Conservation (phyloP, 2,113 vertebrate genomes). For the Centrocercus urophasianus region DNA sequence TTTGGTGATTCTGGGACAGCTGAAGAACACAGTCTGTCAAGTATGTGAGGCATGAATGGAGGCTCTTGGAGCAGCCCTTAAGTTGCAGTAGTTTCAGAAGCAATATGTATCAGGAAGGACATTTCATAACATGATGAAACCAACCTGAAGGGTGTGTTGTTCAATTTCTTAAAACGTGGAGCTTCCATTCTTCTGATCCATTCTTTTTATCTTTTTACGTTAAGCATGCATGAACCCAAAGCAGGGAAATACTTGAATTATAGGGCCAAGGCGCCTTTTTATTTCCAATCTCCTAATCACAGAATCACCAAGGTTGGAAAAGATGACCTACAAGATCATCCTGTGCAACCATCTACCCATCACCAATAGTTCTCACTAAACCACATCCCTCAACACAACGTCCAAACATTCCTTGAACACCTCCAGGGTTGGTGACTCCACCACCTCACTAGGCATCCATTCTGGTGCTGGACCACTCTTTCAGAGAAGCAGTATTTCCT, state of each 20-base stretch:
- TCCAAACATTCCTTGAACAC: too few species aligned
- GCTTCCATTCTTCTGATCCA: not conserved
- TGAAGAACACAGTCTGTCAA: not conserved
- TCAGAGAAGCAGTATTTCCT: too few species aligned
- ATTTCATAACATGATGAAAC: not conserved
- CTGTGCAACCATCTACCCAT: too few species aligned
- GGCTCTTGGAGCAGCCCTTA: not conserved
- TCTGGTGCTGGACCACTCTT: too few species aligned
- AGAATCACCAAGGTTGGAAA: too few species aligned
- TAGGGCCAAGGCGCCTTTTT: not conserved
- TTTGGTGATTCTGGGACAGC: not conserved
- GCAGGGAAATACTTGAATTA: not conserved
- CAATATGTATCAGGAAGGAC: not conserved
- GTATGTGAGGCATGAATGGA: accelerated
- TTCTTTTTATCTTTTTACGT: not conserved
- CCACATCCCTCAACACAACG: too few species aligned
- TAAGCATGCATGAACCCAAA: not conserved
- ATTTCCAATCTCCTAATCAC: not conserved
- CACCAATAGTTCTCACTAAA: too few species aligned
- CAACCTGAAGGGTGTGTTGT: accelerated
- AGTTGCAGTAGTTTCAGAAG: not conserved
- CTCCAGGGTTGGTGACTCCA: too few species aligned
- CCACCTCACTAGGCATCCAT: too few species aligned
- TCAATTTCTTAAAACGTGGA: not conserved
- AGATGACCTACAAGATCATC: too few species aligned